A percentile compares a stretch with the other conserved stretches of the same genome.
phyloP scores from a whole-genome alignment of 2,888 invertebrate species.

The Flexamia atlantica region DNA sequence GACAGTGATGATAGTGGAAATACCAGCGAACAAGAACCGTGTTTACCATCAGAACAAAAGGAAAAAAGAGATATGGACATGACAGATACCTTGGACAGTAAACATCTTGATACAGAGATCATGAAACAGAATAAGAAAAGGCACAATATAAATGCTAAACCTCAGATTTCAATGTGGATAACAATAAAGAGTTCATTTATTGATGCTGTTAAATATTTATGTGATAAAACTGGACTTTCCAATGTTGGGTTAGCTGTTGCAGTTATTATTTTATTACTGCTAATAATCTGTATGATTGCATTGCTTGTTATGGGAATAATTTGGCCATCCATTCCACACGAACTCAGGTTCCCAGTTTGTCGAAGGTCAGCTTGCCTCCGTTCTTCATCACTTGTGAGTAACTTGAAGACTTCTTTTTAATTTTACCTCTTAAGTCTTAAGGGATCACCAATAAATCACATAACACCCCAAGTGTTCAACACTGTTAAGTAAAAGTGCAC shows the following conservation, averaged over 20 bases:
- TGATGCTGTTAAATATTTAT: conserved; percentile 64
- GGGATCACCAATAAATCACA: too few species aligned
- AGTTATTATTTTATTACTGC: conserved; percentile 67
- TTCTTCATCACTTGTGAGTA: conserved; percentile 76
- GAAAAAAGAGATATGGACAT: conserved; percentile 36
- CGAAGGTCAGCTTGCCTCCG: conserved; percentile 75
- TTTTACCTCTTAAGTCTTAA: too few species aligned
- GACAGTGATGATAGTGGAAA: conserved; percentile 60
- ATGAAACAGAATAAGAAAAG: conserved; percentile 53
- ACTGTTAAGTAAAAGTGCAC: too few species aligned
- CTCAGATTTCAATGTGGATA: conserved; percentile 43
- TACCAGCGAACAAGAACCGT: conserved; percentile 59
- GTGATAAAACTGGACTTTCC: conserved; percentile 69
- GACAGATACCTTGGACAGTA: conserved; percentile 54
- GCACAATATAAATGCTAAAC: conserved; percentile 44
- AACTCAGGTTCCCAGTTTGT: conserved; percentile 74
- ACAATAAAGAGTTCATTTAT: conserved; percentile 34
- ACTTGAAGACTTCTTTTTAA: too few species aligned
- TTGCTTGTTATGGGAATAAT: conserved; percentile 75
- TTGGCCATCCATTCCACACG: conserved; percentile 76
- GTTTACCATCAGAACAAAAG: conserved; percentile 44
- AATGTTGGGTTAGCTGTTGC: conserved; percentile 68
- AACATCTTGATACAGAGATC: conserved; percentile 48
- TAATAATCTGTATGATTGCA: conserved; percentile 75
- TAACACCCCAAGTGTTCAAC: too few species aligned